Conservation (phyloP, 2,797 vertebrate genomes). For the Gobionotothen gibberifrons region DNA sequence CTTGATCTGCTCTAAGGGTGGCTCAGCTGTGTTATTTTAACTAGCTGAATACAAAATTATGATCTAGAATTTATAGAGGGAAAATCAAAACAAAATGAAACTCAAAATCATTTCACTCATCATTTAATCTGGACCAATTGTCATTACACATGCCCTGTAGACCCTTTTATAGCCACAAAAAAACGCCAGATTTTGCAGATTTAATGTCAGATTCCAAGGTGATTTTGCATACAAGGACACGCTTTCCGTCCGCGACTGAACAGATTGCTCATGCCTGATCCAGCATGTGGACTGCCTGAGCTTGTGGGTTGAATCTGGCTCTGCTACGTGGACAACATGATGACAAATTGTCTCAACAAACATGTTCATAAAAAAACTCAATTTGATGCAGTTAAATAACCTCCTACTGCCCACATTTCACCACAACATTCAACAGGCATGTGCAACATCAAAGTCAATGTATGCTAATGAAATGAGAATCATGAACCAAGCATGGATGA, state of each 20-base stretch:
- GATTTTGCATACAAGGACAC: slow-evolving; percentile 37
- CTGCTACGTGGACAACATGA: slow-evolving; percentile 47
- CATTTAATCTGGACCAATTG: slow-evolving; percentile 29
- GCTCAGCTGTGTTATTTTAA: not conserved
- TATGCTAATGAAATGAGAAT: slow-evolving; percentile 19
- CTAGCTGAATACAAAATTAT: not conserved
- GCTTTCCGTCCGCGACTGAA: slow-evolving; percentile 51
- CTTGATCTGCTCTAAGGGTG: slow-evolving; percentile 4
- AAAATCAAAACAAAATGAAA: not conserved
- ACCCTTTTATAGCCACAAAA: slow-evolving; percentile 24
- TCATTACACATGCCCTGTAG: slow-evolving; percentile 23
- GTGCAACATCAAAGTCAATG: slow-evolving; percentile 2
- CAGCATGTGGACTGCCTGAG: slow-evolving; percentile 58
- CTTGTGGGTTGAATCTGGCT: slow-evolving; percentile 68
- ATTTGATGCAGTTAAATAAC: slow-evolving; percentile 40
- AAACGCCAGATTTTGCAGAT: slow-evolving; percentile 44
- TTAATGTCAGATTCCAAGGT: slow-evolving; percentile 52
- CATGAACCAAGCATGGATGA: slow-evolving; percentile 15
- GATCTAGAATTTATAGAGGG: not conserved
- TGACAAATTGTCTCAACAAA: slow-evolving; percentile 59
- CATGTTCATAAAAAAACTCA: slow-evolving; percentile 25
- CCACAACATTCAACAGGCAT: not conserved
- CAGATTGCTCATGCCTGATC: slow-evolving; percentile 61
- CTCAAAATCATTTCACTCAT: slow-evolving; percentile 16
- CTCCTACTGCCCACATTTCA: slow-evolving; percentile 19